Evolutionary conservation across 1,140 invertebrate genomes (phyloP).

Genomic region (Neoseiulus cucumeris): DNA sequence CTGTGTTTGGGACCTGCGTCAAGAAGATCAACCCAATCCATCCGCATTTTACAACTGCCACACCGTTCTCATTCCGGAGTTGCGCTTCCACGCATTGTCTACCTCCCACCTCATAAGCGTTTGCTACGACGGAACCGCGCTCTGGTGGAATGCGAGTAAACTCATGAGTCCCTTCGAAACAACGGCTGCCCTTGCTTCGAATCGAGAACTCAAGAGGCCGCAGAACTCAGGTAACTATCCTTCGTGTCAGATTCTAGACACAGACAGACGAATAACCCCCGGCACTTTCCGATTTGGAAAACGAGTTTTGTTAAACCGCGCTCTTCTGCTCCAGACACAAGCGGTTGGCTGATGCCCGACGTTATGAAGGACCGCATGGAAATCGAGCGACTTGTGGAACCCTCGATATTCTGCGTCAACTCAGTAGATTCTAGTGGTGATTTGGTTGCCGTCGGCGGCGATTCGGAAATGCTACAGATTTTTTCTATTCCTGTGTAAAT

Average conservation of each 20-base stretch:
- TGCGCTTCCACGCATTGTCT: conserved; percentile 3
- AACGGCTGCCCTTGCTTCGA: not conserved
- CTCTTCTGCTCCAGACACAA: not conserved
- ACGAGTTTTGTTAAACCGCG: no score
- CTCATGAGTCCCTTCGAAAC: conserved; percentile 1
- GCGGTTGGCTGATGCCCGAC: conserved; percentile 1
- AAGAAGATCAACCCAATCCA: not conserved
- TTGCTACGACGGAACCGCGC: not conserved
- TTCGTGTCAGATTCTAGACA: no score
- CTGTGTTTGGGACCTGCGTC: not conserved
- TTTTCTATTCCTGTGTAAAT: conserved; percentile 5
- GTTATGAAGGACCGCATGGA: conserved; percentile 9
- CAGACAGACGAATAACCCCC: no score
- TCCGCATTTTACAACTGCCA: conserved; percentile 6
- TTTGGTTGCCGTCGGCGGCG: conserved; percentile 2
- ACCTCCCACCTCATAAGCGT: not conserved
- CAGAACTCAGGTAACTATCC: not conserved
- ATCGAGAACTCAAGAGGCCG: not conserved
- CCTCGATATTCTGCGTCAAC: conserved; percentile 3
- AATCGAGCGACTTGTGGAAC: not conserved
- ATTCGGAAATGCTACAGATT: conserved; percentile 4
- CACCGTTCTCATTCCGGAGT: not conserved
- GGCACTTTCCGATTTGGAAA: no score
- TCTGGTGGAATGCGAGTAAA: conserved; percentile 3
- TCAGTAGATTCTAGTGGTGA: not conserved